phyloP scores from a whole-genome alignment of 2,113 vertebrate species.

The Eleginops maclovinus region DNA sequence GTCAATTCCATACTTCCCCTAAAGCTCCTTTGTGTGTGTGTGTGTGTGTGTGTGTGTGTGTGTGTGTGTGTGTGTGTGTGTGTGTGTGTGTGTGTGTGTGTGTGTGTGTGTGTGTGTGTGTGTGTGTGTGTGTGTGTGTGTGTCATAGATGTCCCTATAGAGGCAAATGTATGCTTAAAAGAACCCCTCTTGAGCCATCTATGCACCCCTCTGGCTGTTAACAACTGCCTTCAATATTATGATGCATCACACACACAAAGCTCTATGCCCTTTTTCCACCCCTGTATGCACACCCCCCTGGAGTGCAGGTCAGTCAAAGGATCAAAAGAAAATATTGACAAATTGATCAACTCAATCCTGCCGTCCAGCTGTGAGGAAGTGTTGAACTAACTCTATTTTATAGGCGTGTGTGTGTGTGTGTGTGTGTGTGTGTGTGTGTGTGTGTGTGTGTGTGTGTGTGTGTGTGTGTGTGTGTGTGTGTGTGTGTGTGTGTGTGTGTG shows the following conservation, averaged over 20 bases:
- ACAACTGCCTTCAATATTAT: slow-evolving; percentile 29
- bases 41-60: slow-evolving; percentile 10
- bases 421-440: background rate
- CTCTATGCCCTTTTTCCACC: background rate
- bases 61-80: slow-evolving; percentile 3
- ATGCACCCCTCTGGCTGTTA: slow-evolving; percentile 46
- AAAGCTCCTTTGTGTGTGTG: background rate
- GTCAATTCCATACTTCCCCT: slow-evolving; percentile 27
- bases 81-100: background rate
- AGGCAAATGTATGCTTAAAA: slow-evolving; percentile 42
- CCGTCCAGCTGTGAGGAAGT: slow-evolving; percentile 69
- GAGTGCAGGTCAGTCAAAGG: slow-evolving; percentile 45
- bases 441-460: background rate
- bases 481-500: no score
- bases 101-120: slow-evolving; percentile 21
- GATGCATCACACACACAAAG: slow-evolving; percentile 17
- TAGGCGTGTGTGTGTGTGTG: slow-evolving; percentile 18
- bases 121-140: slow-evolving; percentile 6
- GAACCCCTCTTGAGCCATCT: slow-evolving; percentile 14
- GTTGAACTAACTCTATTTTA: slow-evolving; percentile 65
- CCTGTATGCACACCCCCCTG: slow-evolving; percentile 31
- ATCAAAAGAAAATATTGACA: slow-evolving; percentile 71
- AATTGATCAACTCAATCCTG: slow-evolving; percentile 71
- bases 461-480: no score
- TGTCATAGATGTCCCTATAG: slow-evolving; percentile 14